Evolutionary conservation across 1,140 invertebrate genomes (phyloP).

Genomic region (Luehdorfia chinensis): DNA sequence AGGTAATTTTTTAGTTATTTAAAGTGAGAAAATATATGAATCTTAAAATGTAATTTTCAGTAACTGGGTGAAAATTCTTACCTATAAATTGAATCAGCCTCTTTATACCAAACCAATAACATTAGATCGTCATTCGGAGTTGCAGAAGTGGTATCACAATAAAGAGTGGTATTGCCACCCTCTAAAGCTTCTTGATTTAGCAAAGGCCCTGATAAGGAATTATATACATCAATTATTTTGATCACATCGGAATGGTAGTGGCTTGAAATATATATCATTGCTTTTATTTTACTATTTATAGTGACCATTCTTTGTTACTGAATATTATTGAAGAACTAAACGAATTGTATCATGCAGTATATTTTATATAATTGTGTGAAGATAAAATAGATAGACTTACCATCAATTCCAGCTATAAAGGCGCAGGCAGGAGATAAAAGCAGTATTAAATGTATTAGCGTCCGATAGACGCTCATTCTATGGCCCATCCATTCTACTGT

Average conservation of each 20-base stretch:
- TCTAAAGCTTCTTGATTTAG: slow-evolving; percentile 79
- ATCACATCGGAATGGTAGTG: not conserved
- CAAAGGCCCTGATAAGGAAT: slow-evolving; percentile 68
- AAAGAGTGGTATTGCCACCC: slow-evolving; percentile 79
- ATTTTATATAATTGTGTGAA: not conserved
- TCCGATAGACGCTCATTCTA: slow-evolving; percentile 62
- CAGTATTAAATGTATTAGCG: slow-evolving; percentile 49
- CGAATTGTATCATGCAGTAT: not conserved
- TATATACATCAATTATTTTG: not conserved
- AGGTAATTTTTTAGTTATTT: not conserved
- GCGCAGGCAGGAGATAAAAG: slow-evolving; percentile 34
- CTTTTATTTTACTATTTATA: too few relatives aligned
- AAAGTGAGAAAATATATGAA: not conserved
- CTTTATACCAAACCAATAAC: slow-evolving; percentile 86
- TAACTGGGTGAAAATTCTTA: slow-evolving; percentile 35
- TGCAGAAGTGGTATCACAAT: slow-evolving; percentile 78
- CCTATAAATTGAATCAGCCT: slow-evolving; percentile 78
- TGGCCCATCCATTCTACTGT: slow-evolving; percentile 63
- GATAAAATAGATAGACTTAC: slow-evolving; percentile 29
- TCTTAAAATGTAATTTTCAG: not conserved
- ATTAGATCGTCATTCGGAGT: slow-evolving; percentile 80
- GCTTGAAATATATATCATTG: not conserved
- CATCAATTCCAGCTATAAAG: slow-evolving; percentile 57
- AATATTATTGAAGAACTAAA: too few relatives aligned
- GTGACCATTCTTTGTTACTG: too few relatives aligned